Evolutionary conservation across 2,797 vertebrate species (phyloP), one percentile per base, ranked within the genome.

Genomic region (Amblyopsis hoosieri): DNA sequence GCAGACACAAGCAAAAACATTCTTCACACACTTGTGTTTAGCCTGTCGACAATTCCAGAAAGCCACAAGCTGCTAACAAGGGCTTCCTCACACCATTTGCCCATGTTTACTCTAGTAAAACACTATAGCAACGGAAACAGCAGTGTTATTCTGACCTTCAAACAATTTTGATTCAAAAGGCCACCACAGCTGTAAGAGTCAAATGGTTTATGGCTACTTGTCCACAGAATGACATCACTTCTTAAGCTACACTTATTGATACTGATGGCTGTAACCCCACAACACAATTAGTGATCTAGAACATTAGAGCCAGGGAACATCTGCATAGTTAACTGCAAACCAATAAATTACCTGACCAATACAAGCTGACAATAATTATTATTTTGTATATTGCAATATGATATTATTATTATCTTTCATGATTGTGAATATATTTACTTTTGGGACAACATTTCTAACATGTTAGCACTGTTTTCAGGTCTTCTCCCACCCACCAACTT

Each of bases 401-500:
- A 42, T 10, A 42, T 42, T 42, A 7, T 42, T 42, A 7, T 42
- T 37, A 37, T 37, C 33, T 54, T 62, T 57, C 8, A 55, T 54
- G 49, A 11, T 60, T 49, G 37, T 37, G 37, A 12, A 0, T 58
- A 12, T 10, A 4, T 8, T 49, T 3, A 3, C 10, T 54, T 62
- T 54, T 14, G 49, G 54, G 17, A 48, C 13, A 64, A 11, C 11
- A 19, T 48, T 69, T 11, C 65, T 13, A 56, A 54, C 23, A 56
- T 58, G 5, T 57, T 1, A 50, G 69, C 12, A 64, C 60, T 1
- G 76, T 84, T 80, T 80, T 56, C 73, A 94, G 97, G 91, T 86
- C 93, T 97, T 1, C 67, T 95, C 64, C 87, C 96, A 83, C 95
- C 96, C 62, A 93, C 52, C 31, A 85, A 95, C 67, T 88, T 99